Percentiles rank a stretch among this genome's conserved stretches.
Evolutionary conservation across 2,113 vertebrate genomes (phyloP).

Genomic region (Corythaixoides concolor): DNA sequence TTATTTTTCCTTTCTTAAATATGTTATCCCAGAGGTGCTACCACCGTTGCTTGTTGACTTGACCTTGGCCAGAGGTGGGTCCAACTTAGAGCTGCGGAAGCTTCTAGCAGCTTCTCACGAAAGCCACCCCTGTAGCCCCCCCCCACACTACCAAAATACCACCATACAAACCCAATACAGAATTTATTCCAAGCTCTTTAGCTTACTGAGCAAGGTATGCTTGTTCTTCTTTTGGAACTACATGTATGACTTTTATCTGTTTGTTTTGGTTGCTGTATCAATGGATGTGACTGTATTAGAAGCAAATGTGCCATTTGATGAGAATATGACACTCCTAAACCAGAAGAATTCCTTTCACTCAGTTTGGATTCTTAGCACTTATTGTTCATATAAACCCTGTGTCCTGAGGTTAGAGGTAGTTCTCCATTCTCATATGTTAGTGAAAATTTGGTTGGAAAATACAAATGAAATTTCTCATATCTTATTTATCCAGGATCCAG

Average conservation of each 20-base stretch:
- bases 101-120: too few species aligned
- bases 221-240: not conserved
- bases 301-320: not conserved
- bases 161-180: too few species aligned
- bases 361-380: not conserved
- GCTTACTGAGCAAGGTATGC: not conserved
- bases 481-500: not conserved
- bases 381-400: not conserved
- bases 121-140: too few species aligned
- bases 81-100: too few species aligned
- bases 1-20: too few species aligned
- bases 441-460: not conserved
- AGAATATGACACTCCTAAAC: not conserved
- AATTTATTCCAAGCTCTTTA: not conserved
- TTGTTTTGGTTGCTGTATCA: not conserved
- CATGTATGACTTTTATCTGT: not conserved
- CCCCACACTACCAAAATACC: too few species aligned
- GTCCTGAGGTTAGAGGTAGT: not conserved
- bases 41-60: too few species aligned
- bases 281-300: not conserved
- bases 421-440: not conserved
- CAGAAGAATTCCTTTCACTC: not conserved
- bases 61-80: too few species aligned
- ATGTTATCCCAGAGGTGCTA: too few species aligned
- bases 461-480: not conserved